Base-by-base conservation (phyloP, 64 coral and sea anemone genomes). In the Cladopsammia gracilis region DNA sequence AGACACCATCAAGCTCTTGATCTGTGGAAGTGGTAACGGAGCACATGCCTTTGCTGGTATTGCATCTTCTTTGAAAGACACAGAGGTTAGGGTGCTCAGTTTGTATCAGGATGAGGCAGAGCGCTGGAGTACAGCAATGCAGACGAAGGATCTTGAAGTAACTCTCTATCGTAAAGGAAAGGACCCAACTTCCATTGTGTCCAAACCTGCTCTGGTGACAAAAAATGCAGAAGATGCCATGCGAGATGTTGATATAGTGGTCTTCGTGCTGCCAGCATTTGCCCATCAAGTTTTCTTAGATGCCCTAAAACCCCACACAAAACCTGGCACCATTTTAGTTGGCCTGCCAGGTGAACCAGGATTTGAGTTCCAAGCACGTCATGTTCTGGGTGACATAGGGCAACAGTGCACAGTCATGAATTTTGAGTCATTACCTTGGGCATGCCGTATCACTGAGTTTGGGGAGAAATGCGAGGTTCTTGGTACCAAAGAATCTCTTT, bases 31-130 rank as follows among this genome's bases (percentile, higher is more conserved):
- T 59, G 94, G 88, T 3, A 86, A 58, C 73, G 94, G 62, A 1
- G 74, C 94, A 14, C 89, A 91, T 58, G 88, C 89, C 5, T 62
- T 82, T 89, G 79, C 94, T n/a, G 82, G 94, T 19, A 86, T 91
- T 59, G 88, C 88, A 44, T 64, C 94, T 2, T 91, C 79, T 75
- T 44, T 67, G 59, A 73, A 89, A 52, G 68, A 25, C 43, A 95
- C 83, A 5, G 82, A 87, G 24, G 94, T 91, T 43, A 71, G 88
- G 64, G 88, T 95, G 22, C 89, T 95, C 12, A 80, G 71, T 34
- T 64, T 91, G 73, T 60, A 78, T 74, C 71, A 91, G 73, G 88
- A 91, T 74, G 82, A 87, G 78, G 93, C 94, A 71, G 81, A 94
- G 51, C 77, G 93, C 0, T 94, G 83, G 44, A 93, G 49, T 77